A percentile compares a stretch with the other conserved stretches of the same genome.
Conservation (phyloP, 2,113 vertebrate genomes). For the Odocoileus hemionus region DNA sequence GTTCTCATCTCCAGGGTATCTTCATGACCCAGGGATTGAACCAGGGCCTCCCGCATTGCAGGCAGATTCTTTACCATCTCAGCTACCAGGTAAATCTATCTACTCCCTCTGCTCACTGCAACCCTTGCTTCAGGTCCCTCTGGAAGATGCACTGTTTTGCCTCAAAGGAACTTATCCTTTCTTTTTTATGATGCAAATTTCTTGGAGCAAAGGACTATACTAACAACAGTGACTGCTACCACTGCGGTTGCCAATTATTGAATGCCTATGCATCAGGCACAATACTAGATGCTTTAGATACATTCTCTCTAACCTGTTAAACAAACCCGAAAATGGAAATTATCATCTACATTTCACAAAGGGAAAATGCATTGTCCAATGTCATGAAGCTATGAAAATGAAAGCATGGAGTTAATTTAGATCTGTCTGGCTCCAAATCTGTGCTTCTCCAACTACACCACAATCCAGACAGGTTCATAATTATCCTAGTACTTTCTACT, state of each 20-base stretch:
- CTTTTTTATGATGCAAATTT: constrained; percentile 10
- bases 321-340: constrained; percentile 23
- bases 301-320: constrained; percentile 35
- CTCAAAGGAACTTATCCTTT: neutral
- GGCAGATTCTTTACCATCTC: neutral
- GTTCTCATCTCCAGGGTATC: neutral
- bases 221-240: constrained; percentile 3
- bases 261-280: neutral
- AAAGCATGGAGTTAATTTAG: neutral
- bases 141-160: neutral
- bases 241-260: neutral
- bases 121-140: neutral
- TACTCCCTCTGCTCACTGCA: neutral
- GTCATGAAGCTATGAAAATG: neutral
- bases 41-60: neutral
- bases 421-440: neutral
- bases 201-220: neutral
- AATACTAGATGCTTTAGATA: neutral
- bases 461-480: constrained; percentile 8
- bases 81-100: neutral
- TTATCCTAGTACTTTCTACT: constrained; percentile 17
- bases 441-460: neutral
- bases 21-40: neutral
- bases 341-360: neutral
- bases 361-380: neutral